Evolutionary conservation across 2,888 invertebrate genomes (phyloP).

Genomic region (Danaus chrysippus): DNA sequence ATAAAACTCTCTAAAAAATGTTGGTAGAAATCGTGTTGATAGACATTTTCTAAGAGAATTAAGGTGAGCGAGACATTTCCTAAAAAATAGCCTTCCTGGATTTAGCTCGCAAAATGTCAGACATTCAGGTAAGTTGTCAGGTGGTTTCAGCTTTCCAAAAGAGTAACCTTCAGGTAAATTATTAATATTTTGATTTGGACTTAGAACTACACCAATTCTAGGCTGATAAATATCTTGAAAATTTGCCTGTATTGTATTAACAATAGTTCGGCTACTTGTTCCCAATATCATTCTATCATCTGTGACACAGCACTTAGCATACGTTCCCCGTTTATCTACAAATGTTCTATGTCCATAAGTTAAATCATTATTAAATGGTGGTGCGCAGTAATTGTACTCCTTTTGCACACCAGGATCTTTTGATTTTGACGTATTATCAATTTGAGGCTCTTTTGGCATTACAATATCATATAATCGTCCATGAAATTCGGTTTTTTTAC

Average conservation of each 20-base stretch:
- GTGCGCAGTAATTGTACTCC: slow-evolving; percentile 55
- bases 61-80: slow-evolving; percentile 65
- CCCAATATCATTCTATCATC: slow-evolving; percentile 59
- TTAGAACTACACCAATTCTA: slow-evolving; percentile 57
- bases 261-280: slow-evolving; percentile 47
- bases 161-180: slow-evolving; percentile 65
- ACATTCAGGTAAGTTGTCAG: slow-evolving; percentile 68
- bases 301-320: slow-evolving; percentile 65
- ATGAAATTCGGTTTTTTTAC: slow-evolving; percentile 47
- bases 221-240: slow-evolving; percentile 51
- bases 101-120: slow-evolving; percentile 55
- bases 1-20: slow-evolving; percentile 54
- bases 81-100: slow-evolving; percentile 56
- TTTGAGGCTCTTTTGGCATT: slow-evolving; percentile 56
- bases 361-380: slow-evolving; percentile 60
- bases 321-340: slow-evolving; percentile 68
- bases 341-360: slow-evolving; percentile 66
- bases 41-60: slow-evolving; percentile 61
- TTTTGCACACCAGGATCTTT: slow-evolving; percentile 49
- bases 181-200: slow-evolving; percentile 71
- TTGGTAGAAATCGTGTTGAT: slow-evolving; percentile 48
- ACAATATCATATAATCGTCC: slow-evolving; percentile 59
- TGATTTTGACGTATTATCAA: slow-evolving; percentile 50
- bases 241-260: slow-evolving; percentile 65
- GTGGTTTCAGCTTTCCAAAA: slow-evolving; percentile 66